phyloP scores from a whole-genome alignment of 2,797 vertebrate genomes.

The Esox masquinongy region DNA sequence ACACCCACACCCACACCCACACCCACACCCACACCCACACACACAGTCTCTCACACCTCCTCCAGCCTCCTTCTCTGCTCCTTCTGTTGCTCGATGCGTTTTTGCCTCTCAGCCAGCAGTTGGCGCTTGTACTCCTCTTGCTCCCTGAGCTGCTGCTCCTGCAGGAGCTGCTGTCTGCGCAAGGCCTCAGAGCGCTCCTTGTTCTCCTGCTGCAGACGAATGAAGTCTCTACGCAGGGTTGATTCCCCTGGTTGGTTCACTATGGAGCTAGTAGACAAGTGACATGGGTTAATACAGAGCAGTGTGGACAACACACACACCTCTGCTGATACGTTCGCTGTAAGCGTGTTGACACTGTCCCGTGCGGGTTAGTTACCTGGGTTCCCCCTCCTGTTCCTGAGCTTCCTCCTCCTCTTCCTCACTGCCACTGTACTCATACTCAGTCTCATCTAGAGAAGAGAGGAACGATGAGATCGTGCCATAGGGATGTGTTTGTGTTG shows the following conservation, averaged over 20 bases:
- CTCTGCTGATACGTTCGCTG: neutral
- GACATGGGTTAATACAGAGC: neutral
- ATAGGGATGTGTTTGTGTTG: neutral
- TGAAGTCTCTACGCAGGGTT: conserved; percentile 86
- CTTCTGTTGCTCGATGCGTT: conserved; percentile 89
- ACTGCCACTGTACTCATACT: conserved; percentile 98
- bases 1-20: too few relatives aligned
- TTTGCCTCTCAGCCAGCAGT: conserved; percentile 87
- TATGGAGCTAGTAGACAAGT: conserved; percentile 78
- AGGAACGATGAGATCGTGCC: neutral
- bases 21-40: neutral
- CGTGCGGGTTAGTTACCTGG: conserved; percentile 78
- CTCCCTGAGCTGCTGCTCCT: conserved; percentile 88
- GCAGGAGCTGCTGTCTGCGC: conserved; percentile 85
- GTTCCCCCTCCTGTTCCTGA: conserved; percentile 97
- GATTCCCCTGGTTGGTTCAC: conserved; percentile 90
- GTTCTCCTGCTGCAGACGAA: conserved; percentile 90
- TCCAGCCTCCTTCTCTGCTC: conserved; percentile 86
- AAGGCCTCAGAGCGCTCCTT: conserved; percentile 90
- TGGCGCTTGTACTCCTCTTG: conserved; percentile 90
- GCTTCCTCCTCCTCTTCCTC: conserved; percentile 98
- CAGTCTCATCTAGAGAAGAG: conserved; percentile 87
- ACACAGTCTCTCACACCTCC: conserved; percentile 72
- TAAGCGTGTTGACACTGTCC: neutral
- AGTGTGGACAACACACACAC: neutral